Evolutionary conservation across 2,888 invertebrate species (phyloP).

Genomic region (Pseudeuparius sepicola): DNA sequence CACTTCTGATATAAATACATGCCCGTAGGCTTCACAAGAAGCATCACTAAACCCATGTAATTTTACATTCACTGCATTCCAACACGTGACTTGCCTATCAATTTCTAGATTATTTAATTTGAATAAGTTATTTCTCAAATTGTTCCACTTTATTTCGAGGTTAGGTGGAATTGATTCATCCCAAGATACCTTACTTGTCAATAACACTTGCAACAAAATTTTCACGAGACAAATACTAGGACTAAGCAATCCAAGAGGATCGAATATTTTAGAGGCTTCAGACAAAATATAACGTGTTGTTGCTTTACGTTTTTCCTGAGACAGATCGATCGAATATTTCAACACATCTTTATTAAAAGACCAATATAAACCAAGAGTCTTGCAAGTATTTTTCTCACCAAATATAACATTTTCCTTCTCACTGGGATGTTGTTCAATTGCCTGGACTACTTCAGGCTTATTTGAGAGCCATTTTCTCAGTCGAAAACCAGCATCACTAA

Average conservation of each 20-base stretch:
- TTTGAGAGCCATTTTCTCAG: no score
- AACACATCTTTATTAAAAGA: background rate
- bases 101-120: background rate
- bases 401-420: no score
- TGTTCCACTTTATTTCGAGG: background rate
- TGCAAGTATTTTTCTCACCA: no score
- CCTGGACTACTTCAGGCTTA: no score
- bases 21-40: background rate
- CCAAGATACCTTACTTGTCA: background rate
- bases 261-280: background rate
- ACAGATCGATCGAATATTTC: no score
- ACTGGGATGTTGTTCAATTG: no score
- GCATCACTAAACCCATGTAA: constrained; percentile 1
- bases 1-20: no score
- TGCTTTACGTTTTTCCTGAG: no score
- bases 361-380: background rate
- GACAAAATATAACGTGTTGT: background rate
- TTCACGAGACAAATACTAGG: background rate
- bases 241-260: background rate
- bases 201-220: background rate
- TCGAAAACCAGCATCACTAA: no score
- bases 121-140: background rate
- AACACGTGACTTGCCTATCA: background rate
- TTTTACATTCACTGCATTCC: no score
- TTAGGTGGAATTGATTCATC: background rate